Evolutionary conservation across 2,797 vertebrate genomes (phyloP), one percentile per base, ranked within the genome.

Genomic region (Nothura maculosa): DNA sequence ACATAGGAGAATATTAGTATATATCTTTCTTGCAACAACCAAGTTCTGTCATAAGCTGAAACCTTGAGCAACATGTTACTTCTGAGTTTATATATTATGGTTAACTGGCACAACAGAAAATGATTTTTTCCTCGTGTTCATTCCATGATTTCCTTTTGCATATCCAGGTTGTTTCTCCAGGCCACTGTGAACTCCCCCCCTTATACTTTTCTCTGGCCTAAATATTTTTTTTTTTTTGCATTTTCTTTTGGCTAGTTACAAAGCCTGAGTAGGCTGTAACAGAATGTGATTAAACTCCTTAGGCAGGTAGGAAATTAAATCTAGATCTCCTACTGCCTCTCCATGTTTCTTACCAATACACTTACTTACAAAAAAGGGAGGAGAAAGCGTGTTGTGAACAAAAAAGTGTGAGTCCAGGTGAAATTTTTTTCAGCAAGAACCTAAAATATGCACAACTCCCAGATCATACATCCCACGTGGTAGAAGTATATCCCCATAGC

Each of bases 201-300:
- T 27, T 8, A 52, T 14, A 52, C 50, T 25, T 40, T 50, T 73
- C 79, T 74, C 76, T 91, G 48, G 62, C 30, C 48, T 89, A 87
- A 87, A 91, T 92, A 85, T 27, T 50, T 85, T 83, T 91, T 87
- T 91, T 27, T 52, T 87, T 83, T 91, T 85, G 87, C 52, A 64
- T 72, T 81, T 58, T 87, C n/a, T 89, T 91, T 79, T 91, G 43
- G 40, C 57, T 61, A 36, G 40, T 77, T 75, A 68, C 45, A 72
- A 3, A 78, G 45, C 28, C 69, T 81, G 82, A 85, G 66, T 48
- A 91, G 89, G 58, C 27, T 28, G 80, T 85, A 89, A 92, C 57
- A 81, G 52, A 77, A 87, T 45, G 20, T 75, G 30, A 77, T 91
- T 64, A 91, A 94, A 40, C 64, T 89, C 54, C 30, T 78, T 64